Base-by-base conservation (phyloP, 2,888 invertebrate genomes). In the Andrena trimmerana region DNA sequence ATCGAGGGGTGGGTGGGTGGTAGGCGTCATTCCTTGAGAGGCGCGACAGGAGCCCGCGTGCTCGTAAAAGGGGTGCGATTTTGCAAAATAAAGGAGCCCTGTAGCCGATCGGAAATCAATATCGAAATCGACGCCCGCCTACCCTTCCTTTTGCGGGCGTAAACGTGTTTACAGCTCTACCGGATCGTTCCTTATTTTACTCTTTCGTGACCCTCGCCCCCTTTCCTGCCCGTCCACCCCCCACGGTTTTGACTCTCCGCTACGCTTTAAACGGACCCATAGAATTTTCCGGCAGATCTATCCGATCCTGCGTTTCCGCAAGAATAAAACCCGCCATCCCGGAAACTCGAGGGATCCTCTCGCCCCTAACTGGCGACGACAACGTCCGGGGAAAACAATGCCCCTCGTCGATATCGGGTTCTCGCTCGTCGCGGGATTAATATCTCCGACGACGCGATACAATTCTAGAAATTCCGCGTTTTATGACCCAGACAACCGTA, bases 81-180 rank as follows among this genome's bases (percentile, higher is more conserved):
- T 87, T 81, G 48, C 69, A 76, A 88, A 86, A 87, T 80, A 88
- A 86, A 87, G 81, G 71, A 84, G 60, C 66, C 60, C 68, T 52
- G 72, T 48, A 57, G 16, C 54, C 78, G 83, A 87, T 88, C 83
- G 86, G 83, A 86, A 88, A 88, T 88, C 83, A 75, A 86, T 87
- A 83, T 73, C 74, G 60, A 52, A 54, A 33, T 36, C 10, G 54
- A 10, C 24, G 29, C 31, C 27, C 24, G 24, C 24, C 24, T 57
- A 10, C 24, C 57, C 24, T n/a, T 60, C 27, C 50, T 68, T 76
- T 77, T 68, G 69, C 29, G 68, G 73, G 66, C 48, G 78, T 86
- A 84, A 87, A 86, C 77, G 80, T 78, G 78, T 87, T 87, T 85
- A 87, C 85, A 73, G 52, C 65, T 48, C 42, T 50, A 62, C 59